These are phyloP conservation scores for Melanotaenia parkinsoni DNA, from an alignment of 2,797 vertebrate genomes.

Conservation along the genomic window DNA sequence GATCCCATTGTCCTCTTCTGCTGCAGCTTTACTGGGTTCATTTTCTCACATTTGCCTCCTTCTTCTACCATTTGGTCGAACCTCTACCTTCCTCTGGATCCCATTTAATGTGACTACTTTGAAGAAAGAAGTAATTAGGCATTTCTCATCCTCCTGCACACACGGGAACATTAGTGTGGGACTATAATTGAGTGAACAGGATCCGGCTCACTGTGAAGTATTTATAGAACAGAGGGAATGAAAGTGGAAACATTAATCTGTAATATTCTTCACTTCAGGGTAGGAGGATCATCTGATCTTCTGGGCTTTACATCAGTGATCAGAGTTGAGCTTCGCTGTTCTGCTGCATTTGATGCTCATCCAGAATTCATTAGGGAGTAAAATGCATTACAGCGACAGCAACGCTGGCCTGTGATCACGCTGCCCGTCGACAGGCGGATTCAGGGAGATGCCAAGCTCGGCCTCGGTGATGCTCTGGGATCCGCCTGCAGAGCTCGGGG, in stretches of 20 bases:
- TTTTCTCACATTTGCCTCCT: neutral
- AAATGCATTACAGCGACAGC: slow-evolving; percentile 4
- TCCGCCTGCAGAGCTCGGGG: too few relatives aligned
- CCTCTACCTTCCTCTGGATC: slow-evolving; percentile 9
- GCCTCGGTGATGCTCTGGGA: neutral
- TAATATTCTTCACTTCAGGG: slow-evolving; percentile 43
- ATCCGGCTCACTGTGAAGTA: slow-evolving; percentile 56
- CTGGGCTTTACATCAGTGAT: slow-evolving; percentile 28
- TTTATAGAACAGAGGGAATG: slow-evolving; percentile 64
- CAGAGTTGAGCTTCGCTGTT: slow-evolving; percentile 20
- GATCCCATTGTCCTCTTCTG: slow-evolving; percentile 28
- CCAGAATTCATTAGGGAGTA: slow-evolving; percentile 18
- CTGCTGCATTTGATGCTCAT: slow-evolving; percentile 33
- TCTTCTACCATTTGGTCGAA: neutral
- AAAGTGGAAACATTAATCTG: slow-evolving; percentile 61
- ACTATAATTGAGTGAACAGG: slow-evolving; percentile 67
- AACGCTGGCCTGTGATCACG: slow-evolving; percentile 19
- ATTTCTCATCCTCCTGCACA: slow-evolving; percentile 19
- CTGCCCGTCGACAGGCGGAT: slow-evolving; percentile 1
- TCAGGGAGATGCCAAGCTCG: slow-evolving; percentile 2
- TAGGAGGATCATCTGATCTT: slow-evolving; percentile 48
- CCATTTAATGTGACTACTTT: slow-evolving; percentile 28
- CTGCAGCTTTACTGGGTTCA: neutral
- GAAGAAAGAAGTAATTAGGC: slow-evolving; percentile 48
- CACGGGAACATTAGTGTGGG: slow-evolving; percentile 49